Conservation (phyloP, 2,888 invertebrate species). For the Cataglyphis cursor region DNA sequence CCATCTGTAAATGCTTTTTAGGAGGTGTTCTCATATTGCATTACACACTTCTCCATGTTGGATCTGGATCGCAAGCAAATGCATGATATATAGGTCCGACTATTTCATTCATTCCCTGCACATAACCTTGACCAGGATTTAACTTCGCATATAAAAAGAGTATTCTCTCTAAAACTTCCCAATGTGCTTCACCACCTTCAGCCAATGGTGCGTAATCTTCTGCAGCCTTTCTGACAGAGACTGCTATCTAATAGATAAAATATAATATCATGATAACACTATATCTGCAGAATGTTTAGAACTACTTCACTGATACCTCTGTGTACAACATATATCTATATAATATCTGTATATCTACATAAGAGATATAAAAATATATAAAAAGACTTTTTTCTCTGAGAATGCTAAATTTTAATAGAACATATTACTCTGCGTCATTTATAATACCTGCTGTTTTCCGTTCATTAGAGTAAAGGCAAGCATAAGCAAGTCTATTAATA, state of each 20-base stretch:
- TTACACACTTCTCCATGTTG: slow-evolving; percentile 91
- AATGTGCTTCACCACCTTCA: slow-evolving; percentile 98
- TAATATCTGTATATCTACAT: background rate
- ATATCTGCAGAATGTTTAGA: background rate
- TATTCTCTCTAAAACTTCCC: slow-evolving; percentile 99
- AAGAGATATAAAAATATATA: slow-evolving; percentile 8
- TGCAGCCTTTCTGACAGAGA: slow-evolving; percentile 92
- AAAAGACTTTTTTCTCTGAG: background rate
- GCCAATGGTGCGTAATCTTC: slow-evolving; percentile 95
- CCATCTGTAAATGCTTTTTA: background rate
- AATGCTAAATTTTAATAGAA: background rate
- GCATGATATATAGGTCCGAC: slow-evolving; percentile 99
- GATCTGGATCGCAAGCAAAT: slow-evolving; percentile 96
- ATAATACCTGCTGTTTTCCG: slow-evolving; percentile 83
- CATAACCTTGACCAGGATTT: slow-evolving; percentile 98
- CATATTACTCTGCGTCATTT: slow-evolving; percentile 31
- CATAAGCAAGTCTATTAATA: slow-evolving; percentile 58
- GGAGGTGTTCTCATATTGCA: background rate
- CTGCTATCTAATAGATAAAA: slow-evolving; percentile 88
- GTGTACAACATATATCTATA: background rate
- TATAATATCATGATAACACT: background rate
- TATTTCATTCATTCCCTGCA: slow-evolving; percentile 99
- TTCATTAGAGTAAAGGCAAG: slow-evolving; percentile 63
- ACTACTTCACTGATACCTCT: background rate
- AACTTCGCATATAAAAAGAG: slow-evolving; percentile 99